Conservation (phyloP, 2,113 vertebrate species). For the Nettapus auritus region DNA sequence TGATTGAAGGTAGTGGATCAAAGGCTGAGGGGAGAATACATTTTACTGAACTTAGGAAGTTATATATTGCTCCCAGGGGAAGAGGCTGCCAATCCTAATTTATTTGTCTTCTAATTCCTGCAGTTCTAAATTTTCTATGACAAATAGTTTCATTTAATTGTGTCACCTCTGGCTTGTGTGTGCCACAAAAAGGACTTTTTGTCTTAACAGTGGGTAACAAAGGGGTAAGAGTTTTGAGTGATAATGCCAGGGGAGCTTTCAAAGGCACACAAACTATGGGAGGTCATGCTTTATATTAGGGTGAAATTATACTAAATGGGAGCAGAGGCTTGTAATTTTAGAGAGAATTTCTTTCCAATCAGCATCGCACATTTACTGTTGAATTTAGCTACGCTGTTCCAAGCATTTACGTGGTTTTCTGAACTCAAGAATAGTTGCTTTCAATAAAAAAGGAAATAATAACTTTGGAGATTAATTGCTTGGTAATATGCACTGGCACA, state of each 20-base stretch:
- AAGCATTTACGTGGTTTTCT: neutral
- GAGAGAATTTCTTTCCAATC: neutral
- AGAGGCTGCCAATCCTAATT: constrained; percentile 66
- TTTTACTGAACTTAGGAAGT: constrained; percentile 61
- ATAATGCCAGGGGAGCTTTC: constrained; percentile 47
- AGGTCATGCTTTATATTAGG: constrained; percentile 10
- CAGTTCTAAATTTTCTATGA: constrained; percentile 73
- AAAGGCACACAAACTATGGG: constrained; percentile 20
- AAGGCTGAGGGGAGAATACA: constrained; percentile 23
- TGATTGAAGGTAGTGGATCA: constrained; percentile 45
- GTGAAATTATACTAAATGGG: neutral
- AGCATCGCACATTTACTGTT: neutral
- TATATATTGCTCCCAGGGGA: constrained; percentile 36
- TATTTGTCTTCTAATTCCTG: constrained; percentile 69
- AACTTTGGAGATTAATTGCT: constrained; percentile 46
- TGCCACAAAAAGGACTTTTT: constrained; percentile 55
- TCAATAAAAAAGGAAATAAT: neutral
- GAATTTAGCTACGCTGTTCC: neutral
- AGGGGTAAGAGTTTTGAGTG: constrained; percentile 29
- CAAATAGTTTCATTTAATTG: constrained; percentile 71
- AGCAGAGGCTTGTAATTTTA: neutral
- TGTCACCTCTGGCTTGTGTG: constrained; percentile 68
- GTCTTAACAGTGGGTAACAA: constrained; percentile 54
- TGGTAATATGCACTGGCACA: constrained; percentile 2
- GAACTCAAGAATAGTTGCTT: constrained; percentile 3